Evolutionary conservation across 2,113 vertebrate genomes (phyloP).

Genomic region (Scopus umbretta): DNA sequence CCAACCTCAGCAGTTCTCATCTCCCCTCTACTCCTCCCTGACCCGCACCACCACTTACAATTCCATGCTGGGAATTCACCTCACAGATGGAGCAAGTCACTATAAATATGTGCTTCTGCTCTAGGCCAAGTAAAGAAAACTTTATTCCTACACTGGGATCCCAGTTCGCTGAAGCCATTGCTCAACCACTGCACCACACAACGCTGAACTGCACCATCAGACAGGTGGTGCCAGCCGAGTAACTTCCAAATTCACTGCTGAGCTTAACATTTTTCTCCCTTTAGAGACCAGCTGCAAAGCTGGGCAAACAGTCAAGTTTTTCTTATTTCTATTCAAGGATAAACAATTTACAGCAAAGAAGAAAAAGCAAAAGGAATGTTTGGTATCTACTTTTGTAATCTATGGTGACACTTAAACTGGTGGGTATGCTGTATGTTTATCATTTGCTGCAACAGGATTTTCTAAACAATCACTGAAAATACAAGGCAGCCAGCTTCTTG

Average conservation of each 20-base stretch:
- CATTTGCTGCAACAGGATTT: not conserved
- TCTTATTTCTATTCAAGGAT: not conserved
- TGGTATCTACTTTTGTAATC: not conserved
- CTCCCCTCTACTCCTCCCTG: not conserved
- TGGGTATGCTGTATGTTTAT: not conserved
- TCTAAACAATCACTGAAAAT: not conserved
- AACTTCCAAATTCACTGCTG: not conserved
- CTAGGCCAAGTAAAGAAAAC: not conserved
- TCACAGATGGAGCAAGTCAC: not conserved
- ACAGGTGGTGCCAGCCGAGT: not conserved
- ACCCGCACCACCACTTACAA: not conserved
- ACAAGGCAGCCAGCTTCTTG: not conserved
- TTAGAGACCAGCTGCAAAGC: conserved; percentile 36
- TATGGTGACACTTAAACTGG: not conserved
- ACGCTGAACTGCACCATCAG: not conserved
- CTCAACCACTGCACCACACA: not conserved
- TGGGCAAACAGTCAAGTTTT: conserved; percentile 34
- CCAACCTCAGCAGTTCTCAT: not conserved
- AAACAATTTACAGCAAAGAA: not conserved
- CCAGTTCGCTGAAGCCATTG: not conserved
- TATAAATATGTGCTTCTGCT: not conserved
- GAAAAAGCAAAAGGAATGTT: not conserved
- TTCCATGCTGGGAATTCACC: not conserved
- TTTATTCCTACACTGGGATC: not conserved
- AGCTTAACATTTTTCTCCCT: not conserved